Evolutionary conservation across 2,113 vertebrate species (phyloP).

Genomic region (Nerophis lumbriciformis): DNA sequence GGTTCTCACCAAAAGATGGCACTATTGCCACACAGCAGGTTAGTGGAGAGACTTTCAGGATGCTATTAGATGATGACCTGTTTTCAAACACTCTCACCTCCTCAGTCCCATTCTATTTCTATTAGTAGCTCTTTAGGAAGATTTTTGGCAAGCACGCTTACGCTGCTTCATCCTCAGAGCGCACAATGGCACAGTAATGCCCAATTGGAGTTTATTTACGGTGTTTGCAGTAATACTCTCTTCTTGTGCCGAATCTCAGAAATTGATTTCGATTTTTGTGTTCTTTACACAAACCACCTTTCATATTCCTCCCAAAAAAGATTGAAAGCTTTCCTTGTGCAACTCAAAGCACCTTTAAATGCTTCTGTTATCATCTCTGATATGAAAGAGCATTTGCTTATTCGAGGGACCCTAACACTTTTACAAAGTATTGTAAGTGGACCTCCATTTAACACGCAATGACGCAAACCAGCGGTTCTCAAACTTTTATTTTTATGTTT

Average conservation of each 20-base stretch:
- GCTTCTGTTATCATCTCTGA: slow-evolving; percentile 43
- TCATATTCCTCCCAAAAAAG: slow-evolving; percentile 53
- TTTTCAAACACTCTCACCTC: slow-evolving; percentile 62
- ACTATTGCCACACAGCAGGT: slow-evolving; percentile 60
- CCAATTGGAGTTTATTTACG: slow-evolving; percentile 55
- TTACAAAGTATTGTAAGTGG: no score
- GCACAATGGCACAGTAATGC: slow-evolving; percentile 48
- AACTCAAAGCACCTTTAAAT: slow-evolving; percentile 62
- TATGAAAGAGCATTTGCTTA: slow-evolving; percentile 17
- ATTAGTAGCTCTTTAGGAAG: slow-evolving; percentile 61
- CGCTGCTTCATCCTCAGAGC: slow-evolving; percentile 38
- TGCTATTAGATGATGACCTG: slow-evolving; percentile 60
- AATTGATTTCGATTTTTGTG: background rate
- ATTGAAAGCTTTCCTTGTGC: slow-evolving; percentile 37
- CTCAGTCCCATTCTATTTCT: slow-evolving; percentile 60
- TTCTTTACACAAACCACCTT: slow-evolving; percentile 24
- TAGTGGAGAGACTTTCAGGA: slow-evolving; percentile 12
- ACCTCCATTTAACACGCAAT: no score
- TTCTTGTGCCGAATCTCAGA: slow-evolving; percentile 31
- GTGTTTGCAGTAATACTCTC: slow-evolving; percentile 44
- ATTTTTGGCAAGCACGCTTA: slow-evolving; percentile 37
- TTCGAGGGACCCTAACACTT: no score
- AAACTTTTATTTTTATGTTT: no score
- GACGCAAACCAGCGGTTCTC: no score
- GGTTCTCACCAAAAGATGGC: slow-evolving; percentile 66